A percentile compares a stretch with the other conserved stretches of the same genome.
These are phyloP conservation scores for Horisme vitalbata DNA, from an alignment of 2,888 invertebrate genomes.

Conservation along the genomic window DNA sequence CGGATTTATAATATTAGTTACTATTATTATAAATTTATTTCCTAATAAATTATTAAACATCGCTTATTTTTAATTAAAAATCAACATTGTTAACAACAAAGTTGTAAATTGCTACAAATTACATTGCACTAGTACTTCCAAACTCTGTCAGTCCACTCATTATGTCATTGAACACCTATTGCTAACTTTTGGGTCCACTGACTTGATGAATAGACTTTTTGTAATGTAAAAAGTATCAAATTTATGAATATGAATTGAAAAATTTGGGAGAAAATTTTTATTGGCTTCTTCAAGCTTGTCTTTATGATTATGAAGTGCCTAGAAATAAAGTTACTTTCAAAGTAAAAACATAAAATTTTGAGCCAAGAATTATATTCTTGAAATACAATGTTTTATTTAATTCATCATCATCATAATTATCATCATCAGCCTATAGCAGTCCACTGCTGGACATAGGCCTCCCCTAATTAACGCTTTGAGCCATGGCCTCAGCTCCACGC, in stretches of 20 bases:
- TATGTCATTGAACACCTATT: constrained; percentile 21
- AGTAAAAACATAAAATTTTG: no score
- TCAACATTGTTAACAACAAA: background rate
- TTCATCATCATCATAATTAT: no score
- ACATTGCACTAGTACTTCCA: background rate
- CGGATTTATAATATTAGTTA: no score
- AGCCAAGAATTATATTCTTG: no score
- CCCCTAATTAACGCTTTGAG: no score
- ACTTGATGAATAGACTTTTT: constrained; percentile 30
- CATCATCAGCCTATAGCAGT: no score
- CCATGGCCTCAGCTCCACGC: no score
- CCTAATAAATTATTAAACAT: no score
- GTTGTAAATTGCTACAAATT: background rate
- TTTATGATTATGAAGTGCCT: background rate
- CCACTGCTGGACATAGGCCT: no score
- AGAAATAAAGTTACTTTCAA: background rate
- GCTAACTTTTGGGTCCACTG: constrained; percentile 9
- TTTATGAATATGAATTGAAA: constrained; percentile 22
- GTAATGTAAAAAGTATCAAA: constrained; percentile 31
- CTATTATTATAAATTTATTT: no score
- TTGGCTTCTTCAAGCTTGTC: constrained; percentile 4
- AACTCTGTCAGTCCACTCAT: constrained; percentile 4
- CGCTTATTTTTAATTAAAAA: no score
- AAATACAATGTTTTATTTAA: no score
- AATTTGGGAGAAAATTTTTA: constrained; percentile 4